These are phyloP conservation scores for Nesospiza acunhae DNA, from an alignment of 2,113 vertebrate species.

Conservation along the genomic window DNA sequence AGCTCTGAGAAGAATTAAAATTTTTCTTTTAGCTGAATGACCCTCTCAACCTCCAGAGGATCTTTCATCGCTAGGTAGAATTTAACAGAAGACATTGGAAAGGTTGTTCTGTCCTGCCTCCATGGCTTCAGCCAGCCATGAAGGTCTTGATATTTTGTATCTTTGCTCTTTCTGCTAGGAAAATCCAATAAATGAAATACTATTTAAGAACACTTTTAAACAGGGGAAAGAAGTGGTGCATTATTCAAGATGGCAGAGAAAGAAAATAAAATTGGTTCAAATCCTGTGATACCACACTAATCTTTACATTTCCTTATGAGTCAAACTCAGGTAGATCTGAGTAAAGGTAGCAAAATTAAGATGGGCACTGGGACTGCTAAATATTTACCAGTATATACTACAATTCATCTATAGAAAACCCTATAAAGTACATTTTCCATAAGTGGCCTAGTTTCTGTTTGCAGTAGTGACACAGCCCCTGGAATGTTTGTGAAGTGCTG, in stretches of 20 bases:
- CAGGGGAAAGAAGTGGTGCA: not conserved
- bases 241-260: not conserved
- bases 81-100: not conserved
- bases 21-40: not conserved
- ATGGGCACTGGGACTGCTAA: not conserved
- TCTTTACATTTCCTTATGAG: not conserved
- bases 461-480: not conserved
- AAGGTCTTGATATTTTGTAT: not conserved
- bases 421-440: not conserved
- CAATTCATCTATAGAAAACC: not conserved
- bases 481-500: not conserved
- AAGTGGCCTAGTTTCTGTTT: not conserved
- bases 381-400: not conserved
- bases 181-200: not conserved
- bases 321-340: not conserved
- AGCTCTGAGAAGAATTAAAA: constrained; percentile 11
- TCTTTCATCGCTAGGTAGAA: constrained; percentile 20
- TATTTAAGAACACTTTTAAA: not conserved
- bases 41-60: not conserved
- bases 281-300: not conserved
- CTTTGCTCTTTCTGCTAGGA: not conserved
- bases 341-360: not conserved
- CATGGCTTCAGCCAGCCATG: not conserved
- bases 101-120: not conserved
- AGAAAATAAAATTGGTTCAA: not conserved